Conservation (phyloP, 2,797 vertebrate genomes). For the Helostoma temminkii region DNA sequence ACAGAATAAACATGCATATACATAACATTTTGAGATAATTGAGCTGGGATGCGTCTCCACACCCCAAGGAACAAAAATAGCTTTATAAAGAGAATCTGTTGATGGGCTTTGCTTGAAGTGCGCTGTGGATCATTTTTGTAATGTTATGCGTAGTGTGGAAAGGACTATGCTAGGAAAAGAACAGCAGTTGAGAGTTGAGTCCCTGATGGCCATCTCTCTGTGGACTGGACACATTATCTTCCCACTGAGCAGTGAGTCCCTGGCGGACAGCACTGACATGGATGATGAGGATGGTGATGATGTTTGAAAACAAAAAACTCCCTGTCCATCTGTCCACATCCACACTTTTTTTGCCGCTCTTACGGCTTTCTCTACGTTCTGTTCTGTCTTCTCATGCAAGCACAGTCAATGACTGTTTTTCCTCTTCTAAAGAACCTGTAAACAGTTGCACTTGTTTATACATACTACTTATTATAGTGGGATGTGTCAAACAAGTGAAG, state of each 20-base stretch:
- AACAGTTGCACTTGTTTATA: background rate
- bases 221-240: slow-evolving; percentile 75
- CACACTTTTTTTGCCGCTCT: slow-evolving; percentile 32
- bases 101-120: slow-evolving; percentile 64
- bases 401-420: background rate
- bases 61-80: slow-evolving; percentile 66
- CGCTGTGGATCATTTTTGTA: slow-evolving; percentile 55
- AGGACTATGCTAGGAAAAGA: slow-evolving; percentile 48
- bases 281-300: slow-evolving; percentile 83
- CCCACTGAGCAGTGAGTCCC: slow-evolving; percentile 74
- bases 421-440: slow-evolving; percentile 13
- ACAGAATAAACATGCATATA: slow-evolving; percentile 74
- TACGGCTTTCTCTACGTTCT: slow-evolving; percentile 5
- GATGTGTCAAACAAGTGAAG: slow-evolving; percentile 12
- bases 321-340: slow-evolving; percentile 78
- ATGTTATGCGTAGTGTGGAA: slow-evolving; percentile 70
- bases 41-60: slow-evolving; percentile 68
- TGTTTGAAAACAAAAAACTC: slow-evolving; percentile 73
- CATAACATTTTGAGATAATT: slow-evolving; percentile 79
- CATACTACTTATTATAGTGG: background rate
- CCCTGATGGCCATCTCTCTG: slow-evolving; percentile 80
- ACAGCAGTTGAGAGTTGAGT: slow-evolving; percentile 61
- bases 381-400: slow-evolving; percentile 7
- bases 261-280: slow-evolving; percentile 74
- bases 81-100: slow-evolving; percentile 64